phyloP scores from a whole-genome alignment of 2,113 vertebrate species.

The zebrafish (Danio rerio) region GRCz12tu NC_133183.1:3972501-3973000 shows the following conservation, averaged over 20 bases:
- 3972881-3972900: background rate
- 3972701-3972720: background rate
- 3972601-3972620: background rate
- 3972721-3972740: background rate
- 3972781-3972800: background rate
- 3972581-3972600: background rate
- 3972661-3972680: background rate
- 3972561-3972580: conserved; percentile 5
- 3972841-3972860: conserved; percentile 6
- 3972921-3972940: conserved; percentile 8
- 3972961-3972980: conserved; percentile 36
- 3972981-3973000: conserved; percentile 28
- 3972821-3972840: conserved; percentile 64
- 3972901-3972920: background rate
- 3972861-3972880: conserved; percentile 22
- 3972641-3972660: background rate
- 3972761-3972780: background rate
- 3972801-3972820: conserved; percentile 38
- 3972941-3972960: conserved; percentile 41
- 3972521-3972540: background rate
- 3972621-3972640: background rate
- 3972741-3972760: background rate
- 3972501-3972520: background rate
- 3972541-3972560: background rate
- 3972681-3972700: too few species aligned